Base-by-base conservation (phyloP, 2,113 vertebrate genomes). In the Butorides virescens region DNA sequence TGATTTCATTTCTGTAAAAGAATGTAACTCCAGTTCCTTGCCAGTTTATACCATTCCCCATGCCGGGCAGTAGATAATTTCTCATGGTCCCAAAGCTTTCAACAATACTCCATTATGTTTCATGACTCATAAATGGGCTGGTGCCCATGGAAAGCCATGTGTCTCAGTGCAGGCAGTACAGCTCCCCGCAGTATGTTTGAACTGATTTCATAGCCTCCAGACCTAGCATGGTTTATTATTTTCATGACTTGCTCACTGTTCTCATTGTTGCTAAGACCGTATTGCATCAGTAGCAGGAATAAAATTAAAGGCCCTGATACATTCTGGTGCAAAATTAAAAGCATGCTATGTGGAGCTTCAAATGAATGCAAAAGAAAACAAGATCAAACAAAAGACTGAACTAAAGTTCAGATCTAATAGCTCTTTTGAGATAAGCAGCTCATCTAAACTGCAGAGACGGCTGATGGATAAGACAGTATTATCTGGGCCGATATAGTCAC, bases 31-130 rank as follows among this genome's bases (percentile, higher is more conserved):
- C 93, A 91, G 56, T 91, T 96, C 82, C 81, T 97, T 97, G 97
- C 97, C 96, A 97, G 97, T 97, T 98, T 97, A 95, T 97, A 97
- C 96, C 97, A 97, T 97, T 97, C 95, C 96, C 96, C 97, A 97
- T 92, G 95, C 96, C 34, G 95, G 97, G 96, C 97, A 97, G 84
- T 91, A 97, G 95, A 97, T 96, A 97, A 97, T 97, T 97, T 97
- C 98, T 98, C 98, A 96, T 97, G 96, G 97, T 97, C 97, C 97
- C 97, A 95, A 93, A 95, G 95, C 92, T 97, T 97, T 94, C 96
- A 98, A 98, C 98, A 98, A 98, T 98, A 98, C 97, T 96, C 96
- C 94, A 96, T 98, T 98, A 97, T 98, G 96, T 95, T 74, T 94
- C 92, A 96, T 98, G 98, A 98, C 94, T 98, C 98, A 98, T 82